Evolutionary conservation across 2,113 vertebrate species (phyloP).

Genomic region (Prinia subflava): DNA sequence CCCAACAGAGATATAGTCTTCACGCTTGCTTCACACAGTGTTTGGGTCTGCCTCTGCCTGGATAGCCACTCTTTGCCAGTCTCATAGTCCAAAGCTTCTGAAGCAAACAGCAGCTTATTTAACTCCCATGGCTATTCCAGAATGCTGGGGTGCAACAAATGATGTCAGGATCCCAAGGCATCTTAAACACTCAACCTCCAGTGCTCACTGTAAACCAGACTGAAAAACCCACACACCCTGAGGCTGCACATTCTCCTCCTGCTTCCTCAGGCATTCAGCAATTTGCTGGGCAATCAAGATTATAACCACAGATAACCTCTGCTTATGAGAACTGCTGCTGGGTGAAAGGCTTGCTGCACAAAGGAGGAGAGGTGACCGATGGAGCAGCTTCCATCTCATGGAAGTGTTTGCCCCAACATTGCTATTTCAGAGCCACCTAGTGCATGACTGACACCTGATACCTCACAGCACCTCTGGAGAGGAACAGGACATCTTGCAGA

Average conservation of each 20-base stretch:
- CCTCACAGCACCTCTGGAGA: not conserved
- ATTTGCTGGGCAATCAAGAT: slow-evolving; percentile 20
- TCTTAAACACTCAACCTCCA: not conserved
- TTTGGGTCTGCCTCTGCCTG: not conserved
- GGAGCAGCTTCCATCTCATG: not conserved
- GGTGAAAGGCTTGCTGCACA: not conserved
- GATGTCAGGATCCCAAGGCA: not conserved
- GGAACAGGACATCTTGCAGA: not conserved
- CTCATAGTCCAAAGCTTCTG: not conserved
- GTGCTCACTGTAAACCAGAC: not conserved
- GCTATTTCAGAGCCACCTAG: not conserved
- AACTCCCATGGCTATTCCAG: not conserved
- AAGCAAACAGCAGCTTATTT: not conserved
- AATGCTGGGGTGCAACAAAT: not conserved
- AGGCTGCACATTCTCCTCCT: slow-evolving; percentile 33
- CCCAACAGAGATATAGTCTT: not conserved
- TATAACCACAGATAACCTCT: slow-evolving; percentile 5
- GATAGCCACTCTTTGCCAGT: not conserved
- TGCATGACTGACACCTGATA: not conserved
- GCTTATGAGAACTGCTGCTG: not conserved
- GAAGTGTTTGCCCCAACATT: not conserved
- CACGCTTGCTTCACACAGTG: not conserved
- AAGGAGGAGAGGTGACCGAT: not conserved
- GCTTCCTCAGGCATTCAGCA: not conserved
- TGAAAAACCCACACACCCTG: not conserved